Percentiles rank a stretch among this genome's conserved stretches.
These are phyloP conservation scores for Columba guinea DNA, from an alignment of 2,797 vertebrate species.

Conservation along the genomic window DNA sequence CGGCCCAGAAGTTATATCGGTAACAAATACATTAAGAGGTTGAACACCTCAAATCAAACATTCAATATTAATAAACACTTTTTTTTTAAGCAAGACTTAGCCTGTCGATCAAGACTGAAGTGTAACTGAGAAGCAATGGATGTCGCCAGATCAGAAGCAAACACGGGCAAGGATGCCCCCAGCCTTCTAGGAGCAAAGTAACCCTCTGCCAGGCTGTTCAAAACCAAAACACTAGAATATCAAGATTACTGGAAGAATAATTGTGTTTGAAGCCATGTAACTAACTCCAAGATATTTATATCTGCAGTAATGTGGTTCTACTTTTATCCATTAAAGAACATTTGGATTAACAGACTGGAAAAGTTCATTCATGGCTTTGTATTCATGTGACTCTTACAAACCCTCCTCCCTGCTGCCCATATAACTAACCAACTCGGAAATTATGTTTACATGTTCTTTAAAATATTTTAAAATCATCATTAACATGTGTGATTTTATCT, in stretches of 20 bases:
- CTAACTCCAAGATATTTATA: neutral
- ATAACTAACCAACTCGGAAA: neutral
- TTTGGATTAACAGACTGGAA: conserved; percentile 64
- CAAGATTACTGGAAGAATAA: neutral
- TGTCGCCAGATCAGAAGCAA: conserved; percentile 48
- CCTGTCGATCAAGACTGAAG: conserved; percentile 28
- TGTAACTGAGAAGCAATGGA: conserved; percentile 35
- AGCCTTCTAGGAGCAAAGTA: neutral
- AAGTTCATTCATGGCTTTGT: conserved; percentile 9
- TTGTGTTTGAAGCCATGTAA: neutral
- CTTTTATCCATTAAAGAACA: conserved; percentile 73
- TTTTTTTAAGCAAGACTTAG: neutral
- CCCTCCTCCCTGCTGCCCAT: neutral
- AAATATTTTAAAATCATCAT: neutral
- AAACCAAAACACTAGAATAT: neutral
- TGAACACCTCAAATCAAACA: conserved; percentile 44
- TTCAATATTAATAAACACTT: conserved; percentile 39
- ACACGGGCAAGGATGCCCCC: neutral
- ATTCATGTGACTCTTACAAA: neutral
- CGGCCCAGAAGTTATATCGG: neutral
- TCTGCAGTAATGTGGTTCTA: neutral
- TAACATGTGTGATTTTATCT: neutral
- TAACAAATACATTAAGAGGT: neutral
- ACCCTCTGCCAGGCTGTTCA: neutral
- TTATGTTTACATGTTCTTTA: neutral